Percentiles rank a stretch among this genome's conserved stretches.
These are phyloP conservation scores for Choloepus didactylus DNA, from an alignment of 2,797 vertebrate genomes.

Conservation along the genomic window DNA sequence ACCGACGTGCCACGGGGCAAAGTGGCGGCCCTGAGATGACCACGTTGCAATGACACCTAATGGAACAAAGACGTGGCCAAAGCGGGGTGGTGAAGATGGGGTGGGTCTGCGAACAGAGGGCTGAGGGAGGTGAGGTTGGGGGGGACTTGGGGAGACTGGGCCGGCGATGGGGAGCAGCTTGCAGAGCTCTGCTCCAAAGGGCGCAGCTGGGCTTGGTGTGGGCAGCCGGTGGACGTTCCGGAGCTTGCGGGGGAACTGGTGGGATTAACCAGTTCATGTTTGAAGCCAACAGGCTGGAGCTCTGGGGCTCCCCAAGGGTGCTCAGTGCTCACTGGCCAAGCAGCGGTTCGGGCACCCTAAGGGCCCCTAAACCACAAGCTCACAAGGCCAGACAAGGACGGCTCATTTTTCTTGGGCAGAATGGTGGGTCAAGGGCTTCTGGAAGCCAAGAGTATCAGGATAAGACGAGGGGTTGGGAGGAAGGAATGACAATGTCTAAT, in stretches of 20 bases:
- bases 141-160: background rate
- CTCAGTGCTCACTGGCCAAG: background rate
- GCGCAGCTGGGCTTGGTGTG: background rate
- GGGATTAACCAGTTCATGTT: background rate
- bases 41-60: background rate
- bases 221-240: too few species aligned
- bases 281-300: background rate
- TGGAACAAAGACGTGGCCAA: background rate
- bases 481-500: background rate
- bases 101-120: background rate
- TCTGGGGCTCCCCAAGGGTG: background rate
- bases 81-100: background rate
- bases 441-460: background rate
- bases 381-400: background rate
- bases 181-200: background rate
- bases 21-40: fast-evolving
- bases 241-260: background rate
- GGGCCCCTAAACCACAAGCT: background rate
- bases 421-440: background rate
- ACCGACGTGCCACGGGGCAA: background rate
- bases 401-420: background rate
- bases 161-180: background rate
- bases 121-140: background rate
- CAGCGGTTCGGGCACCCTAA: background rate
- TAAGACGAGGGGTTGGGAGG: background rate